Evolutionary conservation across 1,140 invertebrate genomes (phyloP), one percentile per base, ranked within the genome.

Genomic region (Neocloeon triangulifer): DNA sequence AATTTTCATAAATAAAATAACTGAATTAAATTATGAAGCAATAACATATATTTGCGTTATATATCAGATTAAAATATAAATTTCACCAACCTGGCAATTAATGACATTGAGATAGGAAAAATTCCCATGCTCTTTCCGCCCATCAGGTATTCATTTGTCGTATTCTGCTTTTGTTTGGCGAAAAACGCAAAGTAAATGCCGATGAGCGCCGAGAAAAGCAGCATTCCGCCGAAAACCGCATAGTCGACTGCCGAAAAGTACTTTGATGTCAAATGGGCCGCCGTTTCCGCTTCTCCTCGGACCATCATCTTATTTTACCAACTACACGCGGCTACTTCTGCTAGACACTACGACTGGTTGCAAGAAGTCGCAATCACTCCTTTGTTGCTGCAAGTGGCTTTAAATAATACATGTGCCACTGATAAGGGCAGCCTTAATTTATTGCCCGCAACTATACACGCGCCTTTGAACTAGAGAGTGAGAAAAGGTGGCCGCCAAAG

Each of bases 141-240:
- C 42, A 63, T 48, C 8, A 64, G 46, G 35, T 59, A 63, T 19
- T 61, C 55, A 0, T 51, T 42, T 7, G 49, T 47, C 2, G 47
- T 50, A 16, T 51, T 51, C 30, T 56, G 49, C 10, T n/a, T n/a
- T n/a, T n/a, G n/a, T n/a, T 55, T 42, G 23, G 54, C 55, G 17
- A 47, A 55, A 25, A 47, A 52, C 2, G 51, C 56, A 41, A 55
- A 58, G 34, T 48, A 61, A 6, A 60, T 31, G 1, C 60, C 60
- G 16, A 61, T 60, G 4, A 40, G 47, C 2, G 53, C 40, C 7
- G 55, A 58, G 3, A 45, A 36, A 0, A 36, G 34, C 19, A 58
- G 34, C 51, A 56, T 54, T 5, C 37, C 28, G 19, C 36, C 43
- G 31, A 52, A 52, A 6, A 52, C 45, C 4, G 33, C 30, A 39